Evolutionary conservation across 2,797 vertebrate species (phyloP).

Genomic region (Gymnothorax reevesii): DNA sequence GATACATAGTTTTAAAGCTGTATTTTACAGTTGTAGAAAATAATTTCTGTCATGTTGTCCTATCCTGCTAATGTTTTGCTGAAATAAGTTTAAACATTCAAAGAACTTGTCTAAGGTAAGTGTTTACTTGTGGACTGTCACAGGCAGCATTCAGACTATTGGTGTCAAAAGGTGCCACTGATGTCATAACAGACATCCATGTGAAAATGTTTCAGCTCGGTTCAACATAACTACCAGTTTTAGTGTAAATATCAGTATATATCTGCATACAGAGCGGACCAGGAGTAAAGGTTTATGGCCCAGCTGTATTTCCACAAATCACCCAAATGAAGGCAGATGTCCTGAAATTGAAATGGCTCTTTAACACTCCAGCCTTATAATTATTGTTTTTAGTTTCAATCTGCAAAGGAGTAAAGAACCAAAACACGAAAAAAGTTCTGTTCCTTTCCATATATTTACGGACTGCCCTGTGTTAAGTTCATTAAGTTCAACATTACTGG

Average conservation of each 20-base stretch:
- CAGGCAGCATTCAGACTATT: slow-evolving; percentile 18
- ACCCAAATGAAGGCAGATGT: neutral
- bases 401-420: no score
- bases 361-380: no score
- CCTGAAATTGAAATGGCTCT: no score
- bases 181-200: slow-evolving; percentile 5
- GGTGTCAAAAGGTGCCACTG: neutral
- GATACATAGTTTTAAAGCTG: slow-evolving; percentile 6
- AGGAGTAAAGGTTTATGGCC: no score
- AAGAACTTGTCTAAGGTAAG: slow-evolving; percentile 28
- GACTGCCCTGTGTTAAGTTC: no score
- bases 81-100: neutral
- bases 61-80: slow-evolving; percentile 12
- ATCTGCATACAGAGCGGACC: no score
- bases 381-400: no score
- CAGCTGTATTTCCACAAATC: neutral
- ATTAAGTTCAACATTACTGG: neutral
- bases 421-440: no score
- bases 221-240: neutral
- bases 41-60: neutral
- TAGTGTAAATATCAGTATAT: neutral
- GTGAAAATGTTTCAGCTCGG: neutral
- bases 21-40: slow-evolving; percentile 27
- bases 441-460: no score
- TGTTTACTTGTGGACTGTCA: slow-evolving; percentile 17